Percentiles rank a stretch among this genome's conserved stretches.
These are phyloP conservation scores for Enteromius viviparus DNA, from an alignment of 2,797 vertebrate species.

Conservation along the genomic window DNA sequence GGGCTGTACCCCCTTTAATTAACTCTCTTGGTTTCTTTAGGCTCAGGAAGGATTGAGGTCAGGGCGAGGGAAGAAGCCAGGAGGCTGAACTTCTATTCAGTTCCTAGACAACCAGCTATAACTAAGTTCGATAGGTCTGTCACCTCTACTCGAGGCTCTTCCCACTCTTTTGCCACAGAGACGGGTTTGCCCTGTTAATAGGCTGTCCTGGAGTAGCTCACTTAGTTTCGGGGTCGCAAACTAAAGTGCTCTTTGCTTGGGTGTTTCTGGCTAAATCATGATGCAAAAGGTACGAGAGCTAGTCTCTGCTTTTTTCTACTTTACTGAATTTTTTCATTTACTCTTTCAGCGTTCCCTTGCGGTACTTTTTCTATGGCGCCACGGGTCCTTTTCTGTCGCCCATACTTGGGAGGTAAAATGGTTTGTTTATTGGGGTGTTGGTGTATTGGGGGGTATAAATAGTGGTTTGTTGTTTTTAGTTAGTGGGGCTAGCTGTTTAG, in stretches of 20 bases:
- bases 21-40: constrained; percentile 49
- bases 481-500: constrained; percentile 44
- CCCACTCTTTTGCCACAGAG: constrained; percentile 74
- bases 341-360: constrained; percentile 73
- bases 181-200: constrained; percentile 65
- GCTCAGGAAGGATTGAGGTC: not conserved
- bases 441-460: no score
- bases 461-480: not conserved
- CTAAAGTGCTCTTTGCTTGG: constrained; percentile 63
- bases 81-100: constrained; percentile 65
- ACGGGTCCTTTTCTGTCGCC: constrained; percentile 62
- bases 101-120: constrained; percentile 73
- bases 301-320: constrained; percentile 60
- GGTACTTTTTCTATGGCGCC: constrained; percentile 64
- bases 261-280: constrained; percentile 67
- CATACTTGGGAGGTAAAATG: constrained; percentile 50
- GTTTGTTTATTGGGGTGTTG: no score
- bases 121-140: constrained; percentile 69
- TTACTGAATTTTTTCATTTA: constrained; percentile 61
- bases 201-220: constrained; percentile 71
- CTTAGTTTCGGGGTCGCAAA: constrained; percentile 65
- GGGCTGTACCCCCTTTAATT: constrained; percentile 69
- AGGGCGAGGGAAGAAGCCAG: no score
- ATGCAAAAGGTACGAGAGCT: constrained; percentile 72
- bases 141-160: constrained; percentile 67